Evolutionary conservation across 2,797 vertebrate species (phyloP).

Genomic region (Benthosema pterotum): DNA sequence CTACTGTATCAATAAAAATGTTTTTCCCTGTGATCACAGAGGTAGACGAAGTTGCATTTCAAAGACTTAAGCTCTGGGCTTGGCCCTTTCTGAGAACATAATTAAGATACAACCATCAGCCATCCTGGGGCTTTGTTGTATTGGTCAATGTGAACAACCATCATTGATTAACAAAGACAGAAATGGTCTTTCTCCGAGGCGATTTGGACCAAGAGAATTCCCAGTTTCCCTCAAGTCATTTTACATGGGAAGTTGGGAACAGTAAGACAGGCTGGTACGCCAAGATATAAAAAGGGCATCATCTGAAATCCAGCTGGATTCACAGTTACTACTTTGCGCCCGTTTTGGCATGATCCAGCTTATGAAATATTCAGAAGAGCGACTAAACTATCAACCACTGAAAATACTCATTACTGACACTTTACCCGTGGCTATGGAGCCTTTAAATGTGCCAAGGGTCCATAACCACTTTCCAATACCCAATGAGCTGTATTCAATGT

Average conservation of each 20-base stretch:
- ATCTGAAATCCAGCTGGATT: slow-evolving; percentile 38
- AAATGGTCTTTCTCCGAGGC: slow-evolving; percentile 34
- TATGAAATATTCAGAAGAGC: slow-evolving; percentile 56
- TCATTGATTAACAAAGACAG: slow-evolving; percentile 41
- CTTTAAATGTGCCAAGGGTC: slow-evolving; percentile 14
- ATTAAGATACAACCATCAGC: slow-evolving; percentile 27
- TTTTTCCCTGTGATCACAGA: slow-evolving; percentile 16
- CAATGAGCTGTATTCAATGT: slow-evolving; percentile 40
- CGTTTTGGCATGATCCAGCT: slow-evolving; percentile 52
- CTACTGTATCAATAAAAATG: slow-evolving; percentile 26
- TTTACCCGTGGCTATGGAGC: slow-evolving; percentile 24
- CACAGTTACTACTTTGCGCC: slow-evolving; percentile 46
- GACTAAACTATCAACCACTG: slow-evolving; percentile 62
- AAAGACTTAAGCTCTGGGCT: slow-evolving; percentile 15
- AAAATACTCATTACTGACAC: slow-evolving; percentile 37
- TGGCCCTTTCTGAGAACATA: slow-evolving; percentile 22
- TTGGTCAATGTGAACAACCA: slow-evolving; percentile 32
- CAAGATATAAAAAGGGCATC: slow-evolving; percentile 47
- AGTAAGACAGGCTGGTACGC: slow-evolving; percentile 39
- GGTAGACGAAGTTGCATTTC: slow-evolving; percentile 12
- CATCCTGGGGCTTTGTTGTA: slow-evolving; percentile 29
- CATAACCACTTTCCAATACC: slow-evolving; percentile 20
- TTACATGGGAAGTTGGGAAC: slow-evolving; percentile 38
- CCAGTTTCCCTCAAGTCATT: slow-evolving; percentile 61
- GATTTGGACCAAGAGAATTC: slow-evolving; percentile 30